A percentile compares a stretch with the other conserved stretches of the same genome.
Conservation (phyloP, 2,888 invertebrate species). For the Drosophila vallismaia region DNA sequence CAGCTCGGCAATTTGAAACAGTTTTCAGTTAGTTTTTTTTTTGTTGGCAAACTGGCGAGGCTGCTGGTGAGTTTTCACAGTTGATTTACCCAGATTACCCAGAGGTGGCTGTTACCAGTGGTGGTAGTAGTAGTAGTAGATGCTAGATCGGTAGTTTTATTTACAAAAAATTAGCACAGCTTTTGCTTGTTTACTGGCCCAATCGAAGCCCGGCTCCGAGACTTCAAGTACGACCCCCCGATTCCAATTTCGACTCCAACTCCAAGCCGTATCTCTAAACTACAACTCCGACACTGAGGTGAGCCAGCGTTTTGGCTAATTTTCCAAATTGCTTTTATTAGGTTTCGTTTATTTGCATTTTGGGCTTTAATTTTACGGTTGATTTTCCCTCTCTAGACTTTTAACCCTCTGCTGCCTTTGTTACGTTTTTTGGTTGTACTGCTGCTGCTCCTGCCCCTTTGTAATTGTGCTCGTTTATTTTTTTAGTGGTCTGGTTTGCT, state of each 20-base stretch:
- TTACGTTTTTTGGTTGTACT: constrained; percentile 42
- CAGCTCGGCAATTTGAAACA: constrained; percentile 68
- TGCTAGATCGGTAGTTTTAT: constrained; percentile 79
- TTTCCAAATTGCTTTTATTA: constrained; percentile 79
- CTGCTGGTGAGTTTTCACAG: constrained; percentile 68
- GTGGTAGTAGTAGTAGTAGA: constrained; percentile 4
- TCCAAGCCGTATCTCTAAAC: no score
- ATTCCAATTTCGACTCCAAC: constrained; percentile 8
- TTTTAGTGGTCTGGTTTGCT: constrained; percentile 18
- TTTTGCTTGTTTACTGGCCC: constrained; percentile 70
- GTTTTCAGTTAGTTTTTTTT: constrained; percentile 45
- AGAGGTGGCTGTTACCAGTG: constrained; percentile 34
- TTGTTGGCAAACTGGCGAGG: constrained; percentile 5
- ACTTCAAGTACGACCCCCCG: constrained; percentile 27
- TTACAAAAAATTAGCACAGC: constrained; percentile 80
- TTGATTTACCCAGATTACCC: constrained; percentile 63
- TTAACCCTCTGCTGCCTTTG: constrained; percentile 65
- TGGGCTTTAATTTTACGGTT: constrained; percentile 76
- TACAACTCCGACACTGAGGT: constrained; percentile 10
- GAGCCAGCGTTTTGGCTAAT: constrained; percentile 72
- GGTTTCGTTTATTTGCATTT: constrained; percentile 80
- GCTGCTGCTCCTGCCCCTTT: constrained; percentile 28
- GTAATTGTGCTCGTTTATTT: constrained; percentile 48
- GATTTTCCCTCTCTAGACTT: constrained; percentile 26
- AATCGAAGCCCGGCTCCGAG: constrained; percentile 9